Percentiles rank a stretch among this genome's conserved stretches.
Evolutionary conservation across 2,888 invertebrate genomes (phyloP).

Genomic region (Druceiella hillmani): DNA sequence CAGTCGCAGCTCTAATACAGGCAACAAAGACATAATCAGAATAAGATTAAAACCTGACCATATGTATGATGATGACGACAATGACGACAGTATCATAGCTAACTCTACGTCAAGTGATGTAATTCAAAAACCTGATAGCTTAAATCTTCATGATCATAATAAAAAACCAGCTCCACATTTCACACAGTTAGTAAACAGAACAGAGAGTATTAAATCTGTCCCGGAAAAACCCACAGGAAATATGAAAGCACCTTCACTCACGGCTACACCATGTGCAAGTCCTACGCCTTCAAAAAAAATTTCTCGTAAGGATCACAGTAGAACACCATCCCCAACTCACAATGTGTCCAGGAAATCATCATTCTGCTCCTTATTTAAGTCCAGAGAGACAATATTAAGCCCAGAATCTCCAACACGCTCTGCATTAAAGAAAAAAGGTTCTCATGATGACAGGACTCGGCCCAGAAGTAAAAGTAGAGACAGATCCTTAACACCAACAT

Average conservation of each 20-base stretch:
- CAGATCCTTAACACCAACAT: slow-evolving; percentile 53
- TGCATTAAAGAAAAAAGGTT: slow-evolving; percentile 6
- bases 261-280: slow-evolving; percentile 35
- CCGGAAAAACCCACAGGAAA: slow-evolving; percentile 19
- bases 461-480: slow-evolving; percentile 65
- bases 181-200: slow-evolving; percentile 32
- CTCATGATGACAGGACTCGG: slow-evolving; percentile 32
- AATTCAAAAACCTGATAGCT: slow-evolving; percentile 28
- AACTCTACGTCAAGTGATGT: slow-evolving; percentile 25
- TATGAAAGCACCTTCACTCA: slow-evolving; percentile 15
- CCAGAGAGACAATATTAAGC: slow-evolving; percentile 60
- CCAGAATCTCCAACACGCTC: slow-evolving; percentile 56
- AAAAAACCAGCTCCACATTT: slow-evolving; percentile 37
- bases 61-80: slow-evolving; percentile 57
- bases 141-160: slow-evolving; percentile 30
- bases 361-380: slow-evolving; percentile 74
- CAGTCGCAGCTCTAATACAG: slow-evolving; percentile 33
- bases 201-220: slow-evolving; percentile 22
- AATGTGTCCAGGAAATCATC: slow-evolving; percentile 72
- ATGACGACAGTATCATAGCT: slow-evolving; percentile 29
- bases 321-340: slow-evolving; percentile 64
- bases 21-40: slow-evolving; percentile 46
- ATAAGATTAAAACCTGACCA: slow-evolving; percentile 71
- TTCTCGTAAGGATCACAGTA: slow-evolving; percentile 30
- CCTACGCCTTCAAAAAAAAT: slow-evolving; percentile 38